phyloP scores from a whole-genome alignment of 1,140 invertebrate species.

The Medauroidea extradentata region DNA sequence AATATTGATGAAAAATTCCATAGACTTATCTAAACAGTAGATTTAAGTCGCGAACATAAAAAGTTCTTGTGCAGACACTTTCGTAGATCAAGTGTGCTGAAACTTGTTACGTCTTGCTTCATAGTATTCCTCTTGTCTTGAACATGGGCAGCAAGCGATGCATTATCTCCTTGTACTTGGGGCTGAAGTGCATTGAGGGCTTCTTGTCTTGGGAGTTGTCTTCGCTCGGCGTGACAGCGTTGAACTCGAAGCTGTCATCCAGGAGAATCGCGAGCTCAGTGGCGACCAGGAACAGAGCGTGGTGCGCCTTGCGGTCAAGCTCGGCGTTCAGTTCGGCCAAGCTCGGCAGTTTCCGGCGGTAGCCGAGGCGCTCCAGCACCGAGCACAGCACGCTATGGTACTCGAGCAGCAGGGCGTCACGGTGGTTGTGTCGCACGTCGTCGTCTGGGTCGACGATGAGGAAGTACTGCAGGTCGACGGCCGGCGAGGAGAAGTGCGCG shows the following conservation, averaged over 20 bases:
- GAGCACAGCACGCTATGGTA: conserved; percentile 35
- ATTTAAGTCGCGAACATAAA: too few species aligned
- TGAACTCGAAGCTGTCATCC: not conserved
- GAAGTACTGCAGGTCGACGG: conserved; percentile 24
- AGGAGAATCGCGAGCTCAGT: not conserved
- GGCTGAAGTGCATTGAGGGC: not conserved
- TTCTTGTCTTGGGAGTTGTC: not conserved
- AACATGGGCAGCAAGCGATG: not conserved
- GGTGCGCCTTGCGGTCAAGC: conserved; percentile 20
- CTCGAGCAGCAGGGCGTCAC: conserved; percentile 41
- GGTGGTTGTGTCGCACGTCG: conserved; percentile 18
- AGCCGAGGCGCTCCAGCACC: conserved; percentile 40
- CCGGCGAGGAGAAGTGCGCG: conserved; percentile 13
- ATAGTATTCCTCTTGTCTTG: not conserved
- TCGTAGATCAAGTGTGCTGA: too few species aligned
- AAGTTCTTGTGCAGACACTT: too few species aligned
- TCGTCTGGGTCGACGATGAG: conserved; percentile 16
- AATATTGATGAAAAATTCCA: too few species aligned
- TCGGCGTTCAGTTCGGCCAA: conserved; percentile 34
- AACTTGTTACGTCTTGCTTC: too few species aligned
- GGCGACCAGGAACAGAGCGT: not conserved
- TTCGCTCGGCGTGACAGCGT: not conserved
- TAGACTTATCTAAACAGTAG: too few species aligned
- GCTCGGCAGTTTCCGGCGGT: conserved; percentile 40
- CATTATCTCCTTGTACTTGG: not conserved